Evolutionary conservation across 2,113 vertebrate genomes (phyloP).

Genomic region (Cebus imitator): DNA sequence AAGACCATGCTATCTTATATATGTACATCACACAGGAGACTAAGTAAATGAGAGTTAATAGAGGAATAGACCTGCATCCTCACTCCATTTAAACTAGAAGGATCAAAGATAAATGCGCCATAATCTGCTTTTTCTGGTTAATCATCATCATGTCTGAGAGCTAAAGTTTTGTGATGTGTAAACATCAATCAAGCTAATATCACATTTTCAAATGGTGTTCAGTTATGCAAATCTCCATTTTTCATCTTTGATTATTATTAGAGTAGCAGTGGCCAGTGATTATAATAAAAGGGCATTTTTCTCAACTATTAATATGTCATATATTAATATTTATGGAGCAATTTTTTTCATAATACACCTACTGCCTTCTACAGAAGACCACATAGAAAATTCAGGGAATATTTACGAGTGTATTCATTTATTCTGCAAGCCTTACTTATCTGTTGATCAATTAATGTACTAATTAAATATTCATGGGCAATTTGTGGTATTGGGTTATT

Average conservation of each 20-base stretch:
- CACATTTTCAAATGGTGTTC: constrained; percentile 24
- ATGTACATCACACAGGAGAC: neutral
- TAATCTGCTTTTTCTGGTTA: neutral
- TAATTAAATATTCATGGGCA: constrained; percentile 65
- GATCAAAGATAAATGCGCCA: neutral
- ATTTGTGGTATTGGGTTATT: constrained; percentile 56
- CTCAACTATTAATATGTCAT: neutral
- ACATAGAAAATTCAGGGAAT: constrained; percentile 58
- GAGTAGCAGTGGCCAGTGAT: neutral
- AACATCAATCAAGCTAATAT: constrained; percentile 20
- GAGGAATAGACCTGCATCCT: neutral
- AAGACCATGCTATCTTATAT: neutral
- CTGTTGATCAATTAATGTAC: constrained; percentile 42
- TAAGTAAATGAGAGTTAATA: neutral
- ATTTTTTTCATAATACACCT: neutral
- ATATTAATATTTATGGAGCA: constrained; percentile 14
- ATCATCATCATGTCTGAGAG: neutral
- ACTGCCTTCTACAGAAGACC: constrained; percentile 1
- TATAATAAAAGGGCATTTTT: constrained; percentile 4
- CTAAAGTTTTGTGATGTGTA: neutral
- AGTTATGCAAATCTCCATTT: constrained; percentile 41
- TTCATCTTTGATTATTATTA: constrained; percentile 30
- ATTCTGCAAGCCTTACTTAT: constrained; percentile 47
- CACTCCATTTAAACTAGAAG: neutral
- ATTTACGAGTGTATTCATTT: constrained; percentile 65